A percentile compares a stretch with the other conserved stretches of the same genome.
These are phyloP conservation scores for Apodemia duryi DNA, from an alignment of 2,888 invertebrate species.

Conservation along the genomic window DNA sequence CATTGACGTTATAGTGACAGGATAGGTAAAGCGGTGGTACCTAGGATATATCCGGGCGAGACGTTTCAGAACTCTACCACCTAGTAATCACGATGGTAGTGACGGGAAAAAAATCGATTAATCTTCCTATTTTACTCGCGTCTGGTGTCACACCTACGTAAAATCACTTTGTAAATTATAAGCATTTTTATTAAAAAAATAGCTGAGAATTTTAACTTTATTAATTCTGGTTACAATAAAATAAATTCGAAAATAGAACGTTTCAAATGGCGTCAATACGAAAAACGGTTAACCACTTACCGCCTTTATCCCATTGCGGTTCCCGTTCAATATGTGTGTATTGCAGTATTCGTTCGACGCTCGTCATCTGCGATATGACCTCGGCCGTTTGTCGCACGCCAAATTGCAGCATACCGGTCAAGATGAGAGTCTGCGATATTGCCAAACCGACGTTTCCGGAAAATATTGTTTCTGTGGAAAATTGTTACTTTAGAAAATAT, in stretches of 20 bases:
- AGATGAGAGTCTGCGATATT: slow-evolving; percentile 83
- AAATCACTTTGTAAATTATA: too few relatives aligned
- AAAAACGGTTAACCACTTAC: slow-evolving; percentile 37
- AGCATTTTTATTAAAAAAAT: too few relatives aligned
- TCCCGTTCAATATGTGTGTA: slow-evolving; percentile 85
- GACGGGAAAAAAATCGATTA: too few relatives aligned
- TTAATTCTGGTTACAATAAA: too few relatives aligned
- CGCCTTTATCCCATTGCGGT: slow-evolving; percentile 70
- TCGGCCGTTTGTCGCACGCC: slow-evolving; percentile 85
- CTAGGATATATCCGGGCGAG: too few relatives aligned
- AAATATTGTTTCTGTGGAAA: slow-evolving; percentile 64
- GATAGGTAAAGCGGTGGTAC: too few relatives aligned
- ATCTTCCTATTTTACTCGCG: too few relatives aligned
- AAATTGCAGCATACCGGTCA: slow-evolving; percentile 85
- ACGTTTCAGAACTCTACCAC: too few relatives aligned
- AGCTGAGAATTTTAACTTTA: too few relatives aligned
- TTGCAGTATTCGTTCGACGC: slow-evolving; percentile 85
- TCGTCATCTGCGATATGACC: slow-evolving; percentile 85
- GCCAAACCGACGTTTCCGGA: slow-evolving; percentile 85
- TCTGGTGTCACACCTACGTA: too few relatives aligned
- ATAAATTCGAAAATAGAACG: slow-evolving; percentile 5
- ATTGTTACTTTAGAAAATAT: slow-evolving; percentile 13
- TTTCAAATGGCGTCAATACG: background rate
- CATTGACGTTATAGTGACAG: too few relatives aligned
- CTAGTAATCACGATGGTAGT: too few relatives aligned